Conservation (phyloP, 2,113 vertebrate genomes). For the Ochotona princeps region DNA sequence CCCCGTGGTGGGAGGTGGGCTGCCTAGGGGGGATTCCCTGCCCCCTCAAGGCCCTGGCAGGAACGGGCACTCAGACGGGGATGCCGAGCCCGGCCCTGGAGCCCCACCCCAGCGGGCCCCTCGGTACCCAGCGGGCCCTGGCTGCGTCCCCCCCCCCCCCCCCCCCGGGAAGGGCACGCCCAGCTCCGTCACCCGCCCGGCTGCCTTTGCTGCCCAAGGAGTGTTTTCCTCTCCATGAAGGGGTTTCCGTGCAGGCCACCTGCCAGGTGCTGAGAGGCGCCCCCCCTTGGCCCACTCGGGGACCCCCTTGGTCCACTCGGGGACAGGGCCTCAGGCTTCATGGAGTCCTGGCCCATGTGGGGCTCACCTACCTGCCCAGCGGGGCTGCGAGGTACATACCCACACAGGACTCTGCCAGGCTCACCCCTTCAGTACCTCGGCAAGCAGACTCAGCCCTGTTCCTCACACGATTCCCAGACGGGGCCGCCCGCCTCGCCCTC, state of each 20-base stretch:
- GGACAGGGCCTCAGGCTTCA: background rate
- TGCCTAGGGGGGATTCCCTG: accelerated
- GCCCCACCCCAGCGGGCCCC: accelerated
- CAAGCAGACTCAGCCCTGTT: no score
- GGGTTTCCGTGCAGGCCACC: background rate
- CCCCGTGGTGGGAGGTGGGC: no score
- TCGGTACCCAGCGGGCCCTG: accelerated
- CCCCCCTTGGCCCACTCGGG: background rate
- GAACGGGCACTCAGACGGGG: background rate
- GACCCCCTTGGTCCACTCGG: background rate
- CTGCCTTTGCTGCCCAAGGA: conserved; percentile 79
- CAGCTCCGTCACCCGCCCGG: conserved; percentile 51
- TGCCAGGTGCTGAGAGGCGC: background rate
- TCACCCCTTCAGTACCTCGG: no score
- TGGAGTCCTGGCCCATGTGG: no score
- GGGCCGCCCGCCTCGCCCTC: no score
- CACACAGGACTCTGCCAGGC: no score
- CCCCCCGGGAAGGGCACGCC: no score
- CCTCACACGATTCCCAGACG: no score
- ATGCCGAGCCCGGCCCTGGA: accelerated
- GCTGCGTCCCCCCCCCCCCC: no score
- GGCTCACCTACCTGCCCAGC: no score
- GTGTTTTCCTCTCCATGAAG: background rate
- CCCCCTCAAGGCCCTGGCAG: no score
- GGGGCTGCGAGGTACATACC: no score